Evolutionary conservation across 2,797 vertebrate genomes (phyloP).

Genomic region (Danio aesculapii): DNA sequence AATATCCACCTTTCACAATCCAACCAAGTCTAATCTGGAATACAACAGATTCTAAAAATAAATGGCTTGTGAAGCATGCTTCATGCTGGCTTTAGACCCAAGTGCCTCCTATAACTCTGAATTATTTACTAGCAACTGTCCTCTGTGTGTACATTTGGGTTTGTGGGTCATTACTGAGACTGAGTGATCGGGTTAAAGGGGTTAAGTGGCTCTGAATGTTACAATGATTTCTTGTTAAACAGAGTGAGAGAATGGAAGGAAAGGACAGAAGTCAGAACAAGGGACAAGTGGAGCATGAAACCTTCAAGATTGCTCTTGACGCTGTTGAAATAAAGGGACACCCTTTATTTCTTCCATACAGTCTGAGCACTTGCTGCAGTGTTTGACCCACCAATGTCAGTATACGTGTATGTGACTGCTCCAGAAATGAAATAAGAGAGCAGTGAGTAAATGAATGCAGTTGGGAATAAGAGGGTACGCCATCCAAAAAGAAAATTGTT

Average conservation of each 20-base stretch:
- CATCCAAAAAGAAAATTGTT: not conserved
- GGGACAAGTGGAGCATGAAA: not conserved
- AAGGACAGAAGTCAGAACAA: conserved; percentile 8
- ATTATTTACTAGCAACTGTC: conserved; percentile 1
- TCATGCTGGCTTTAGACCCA: conserved; percentile 6
- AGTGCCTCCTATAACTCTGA: conserved; percentile 18
- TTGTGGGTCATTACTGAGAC: conserved; percentile 22
- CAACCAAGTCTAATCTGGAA: not conserved
- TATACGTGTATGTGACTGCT: not conserved
- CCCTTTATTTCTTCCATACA: not conserved
- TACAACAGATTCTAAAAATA: not conserved
- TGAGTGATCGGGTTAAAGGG: conserved; percentile 3
- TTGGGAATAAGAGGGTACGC: not conserved
- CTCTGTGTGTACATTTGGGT: conserved; percentile 22
- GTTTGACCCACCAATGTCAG: conserved; percentile 35
- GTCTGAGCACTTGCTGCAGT: not conserved
- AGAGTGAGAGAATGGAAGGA: not conserved
- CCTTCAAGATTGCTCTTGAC: conserved; percentile 19
- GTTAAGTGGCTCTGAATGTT: conserved; percentile 13
- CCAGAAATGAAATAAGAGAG: conserved; percentile 19
- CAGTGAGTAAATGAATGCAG: not conserved
- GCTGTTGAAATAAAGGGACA: not conserved
- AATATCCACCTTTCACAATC: not conserved
- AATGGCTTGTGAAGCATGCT: not conserved
- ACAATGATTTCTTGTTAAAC: not conserved